A percentile compares a stretch with the other conserved stretches of the same genome.
Conservation (phyloP, 2,888 invertebrate species). For the Heliconius hortense region DNA sequence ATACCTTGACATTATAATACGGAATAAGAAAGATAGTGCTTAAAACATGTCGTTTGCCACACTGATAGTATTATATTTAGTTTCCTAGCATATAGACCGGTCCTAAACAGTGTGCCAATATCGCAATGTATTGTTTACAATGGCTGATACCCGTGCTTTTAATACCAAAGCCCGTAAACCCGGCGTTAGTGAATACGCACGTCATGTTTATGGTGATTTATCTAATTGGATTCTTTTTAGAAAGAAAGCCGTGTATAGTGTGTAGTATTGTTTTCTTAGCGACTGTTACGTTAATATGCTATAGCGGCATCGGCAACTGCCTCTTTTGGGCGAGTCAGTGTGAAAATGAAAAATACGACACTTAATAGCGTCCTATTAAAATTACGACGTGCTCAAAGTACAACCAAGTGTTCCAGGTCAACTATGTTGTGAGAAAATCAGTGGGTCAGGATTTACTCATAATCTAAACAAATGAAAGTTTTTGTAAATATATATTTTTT, state of each 20-base stretch:
- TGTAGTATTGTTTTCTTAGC: conserved; percentile 97
- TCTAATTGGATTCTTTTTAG: conserved; percentile 97
- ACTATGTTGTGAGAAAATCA: conserved; percentile 47
- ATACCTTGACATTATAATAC: conserved; percentile 43
- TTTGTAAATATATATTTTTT: conserved; percentile 65
- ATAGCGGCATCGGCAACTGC: conserved; percentile 97
- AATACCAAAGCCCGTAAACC: conserved; percentile 98
- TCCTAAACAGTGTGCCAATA: conserved; percentile 20
- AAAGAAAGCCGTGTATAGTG: conserved; percentile 97
- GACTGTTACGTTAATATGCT: conserved; percentile 96
- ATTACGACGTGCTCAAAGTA: conserved; percentile 65
- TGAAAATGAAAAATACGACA: conserved; percentile 84
- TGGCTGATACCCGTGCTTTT: conserved; percentile 98
- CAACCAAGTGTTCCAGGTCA: conserved; percentile 56
- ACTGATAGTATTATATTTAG: conserved; percentile 40
- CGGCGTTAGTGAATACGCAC: conserved; percentile 96
- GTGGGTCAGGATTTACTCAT: conserved; percentile 7
- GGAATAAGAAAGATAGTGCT: conserved; percentile 50
- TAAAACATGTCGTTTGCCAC: conserved; percentile 65
- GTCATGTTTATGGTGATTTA: conserved; percentile 99
- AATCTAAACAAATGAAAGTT: conserved; percentile 41
- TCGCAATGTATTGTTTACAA: conserved; percentile 96
- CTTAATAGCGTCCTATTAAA: conserved; percentile 49
- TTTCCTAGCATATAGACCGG: conserved; percentile 31
- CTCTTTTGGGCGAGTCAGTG: conserved; percentile 94